A percentile compares a stretch with the other conserved stretches of the same genome.
Evolutionary conservation across 1,140 invertebrate genomes (phyloP).

Genomic region (Zaprionus inermis): DNA sequence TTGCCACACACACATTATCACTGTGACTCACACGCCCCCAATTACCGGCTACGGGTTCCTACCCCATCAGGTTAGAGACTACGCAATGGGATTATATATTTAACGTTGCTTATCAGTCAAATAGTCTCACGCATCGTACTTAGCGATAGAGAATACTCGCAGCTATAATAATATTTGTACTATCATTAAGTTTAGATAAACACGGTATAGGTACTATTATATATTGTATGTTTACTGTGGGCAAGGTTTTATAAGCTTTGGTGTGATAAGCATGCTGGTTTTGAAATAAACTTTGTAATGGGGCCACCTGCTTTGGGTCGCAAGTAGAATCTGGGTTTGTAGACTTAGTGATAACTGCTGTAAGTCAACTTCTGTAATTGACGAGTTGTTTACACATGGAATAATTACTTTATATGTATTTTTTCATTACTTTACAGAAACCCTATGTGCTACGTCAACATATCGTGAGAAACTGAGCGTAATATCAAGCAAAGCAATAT

Average conservation of each 20-base stretch:
- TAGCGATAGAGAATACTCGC: conserved; percentile 26
- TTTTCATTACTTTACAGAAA: conserved; percentile 51
- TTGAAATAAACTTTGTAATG: conserved; percentile 17
- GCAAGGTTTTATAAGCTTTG: conserved; percentile 11
- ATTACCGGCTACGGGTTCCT: conserved; percentile 32
- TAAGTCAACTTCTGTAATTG: conserved; percentile 18
- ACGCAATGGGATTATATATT: conserved; percentile 19
- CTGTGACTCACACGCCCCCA: conserved; percentile 42
- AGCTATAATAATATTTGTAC: too few relatives aligned
- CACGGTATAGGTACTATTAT: conserved; percentile 1
- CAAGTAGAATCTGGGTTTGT: conserved; percentile 16
- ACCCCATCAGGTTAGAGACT: not conserved
- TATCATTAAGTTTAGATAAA: conserved; percentile 38
- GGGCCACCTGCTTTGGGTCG: conserved; percentile 15
- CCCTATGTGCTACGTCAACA: conserved; percentile 41
- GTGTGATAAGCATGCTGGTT: conserved; percentile 31
- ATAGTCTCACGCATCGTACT: conserved; percentile 10
- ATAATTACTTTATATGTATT: conserved; percentile 12
- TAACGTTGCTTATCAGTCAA: conserved; percentile 46
- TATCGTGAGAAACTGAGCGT: conserved; percentile 53
- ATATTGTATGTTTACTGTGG: conserved; percentile 9
- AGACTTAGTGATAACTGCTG: not conserved
- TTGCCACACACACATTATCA: conserved; percentile 14
- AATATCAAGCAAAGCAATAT: conserved; percentile 7
- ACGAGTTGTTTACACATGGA: conserved; percentile 26